Conservation (phyloP, 2,113 vertebrate species). For the Pithys albifrons region DNA sequence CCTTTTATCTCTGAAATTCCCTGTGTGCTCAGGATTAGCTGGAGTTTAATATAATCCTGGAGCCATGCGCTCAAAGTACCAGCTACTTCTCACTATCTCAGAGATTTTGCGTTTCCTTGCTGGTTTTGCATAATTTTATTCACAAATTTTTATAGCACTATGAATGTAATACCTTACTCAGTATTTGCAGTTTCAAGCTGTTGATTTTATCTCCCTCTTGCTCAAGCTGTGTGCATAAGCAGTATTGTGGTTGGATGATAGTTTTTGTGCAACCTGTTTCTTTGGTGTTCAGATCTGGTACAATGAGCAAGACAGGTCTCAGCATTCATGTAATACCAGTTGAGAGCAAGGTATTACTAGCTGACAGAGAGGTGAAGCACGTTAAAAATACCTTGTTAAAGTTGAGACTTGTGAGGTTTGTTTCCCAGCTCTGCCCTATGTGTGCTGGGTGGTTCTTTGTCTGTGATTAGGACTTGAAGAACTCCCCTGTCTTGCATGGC, state of each 20-base stretch:
- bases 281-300: neutral
- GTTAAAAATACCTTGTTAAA: neutral
- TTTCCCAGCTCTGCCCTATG: neutral
- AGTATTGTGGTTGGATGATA: neutral
- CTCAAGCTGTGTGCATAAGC: neutral
- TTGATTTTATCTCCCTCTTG: neutral
- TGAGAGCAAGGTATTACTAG: neutral
- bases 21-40: neutral
- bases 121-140: conserved; percentile 5
- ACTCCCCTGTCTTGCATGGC: neutral
- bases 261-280: neutral
- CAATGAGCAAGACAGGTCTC: neutral
- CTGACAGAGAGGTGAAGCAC: neutral
- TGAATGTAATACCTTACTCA: neutral
- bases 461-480: neutral
- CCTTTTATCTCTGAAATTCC: neutral
- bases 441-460: neutral
- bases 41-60: neutral
- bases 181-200: neutral
- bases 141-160: neutral
- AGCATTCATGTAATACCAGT: neutral
- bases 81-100: neutral
- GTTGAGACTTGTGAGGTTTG: neutral
- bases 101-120: neutral
- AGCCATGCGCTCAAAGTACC: neutral